Evolutionary conservation across 2,888 invertebrate species (phyloP).

Genomic region (Subacronicta megacephala): DNA sequence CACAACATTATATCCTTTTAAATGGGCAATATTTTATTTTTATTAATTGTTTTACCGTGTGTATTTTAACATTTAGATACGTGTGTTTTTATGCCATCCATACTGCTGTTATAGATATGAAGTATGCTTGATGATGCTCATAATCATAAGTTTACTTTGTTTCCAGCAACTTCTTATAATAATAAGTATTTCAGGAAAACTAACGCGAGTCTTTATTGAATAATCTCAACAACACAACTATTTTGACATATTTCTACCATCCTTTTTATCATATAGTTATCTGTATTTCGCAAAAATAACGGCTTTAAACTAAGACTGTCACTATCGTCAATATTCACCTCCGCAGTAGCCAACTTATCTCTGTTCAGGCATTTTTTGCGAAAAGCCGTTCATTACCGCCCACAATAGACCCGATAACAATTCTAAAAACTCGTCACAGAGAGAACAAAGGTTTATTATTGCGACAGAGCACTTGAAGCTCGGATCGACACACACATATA

Average conservation of each 20-base stretch:
- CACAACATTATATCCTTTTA: constrained; percentile 15
- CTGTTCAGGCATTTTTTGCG: constrained; percentile 70
- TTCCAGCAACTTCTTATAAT: too few species aligned
- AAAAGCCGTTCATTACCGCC: constrained; percentile 76
- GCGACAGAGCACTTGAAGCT: constrained; percentile 62
- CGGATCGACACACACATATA: constrained; percentile 45
- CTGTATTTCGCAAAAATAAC: constrained; percentile 3
- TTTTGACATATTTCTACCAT: too few species aligned
- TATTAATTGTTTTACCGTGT: constrained; percentile 1
- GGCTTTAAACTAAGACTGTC: constrained; percentile 20
- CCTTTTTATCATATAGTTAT: too few species aligned
- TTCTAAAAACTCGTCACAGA: constrained; percentile 77
- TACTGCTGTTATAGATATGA: not conserved
- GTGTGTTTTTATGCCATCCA: not conserved
- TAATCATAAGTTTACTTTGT: too few species aligned
- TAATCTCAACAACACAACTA: not conserved
- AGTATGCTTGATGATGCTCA: too few species aligned
- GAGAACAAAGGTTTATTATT: constrained; percentile 70
- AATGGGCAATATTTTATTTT: constrained; percentile 15
- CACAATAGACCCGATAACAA: constrained; percentile 80
- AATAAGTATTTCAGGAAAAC: too few species aligned
- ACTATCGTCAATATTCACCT: constrained; percentile 64
- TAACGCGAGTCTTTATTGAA: too few species aligned
- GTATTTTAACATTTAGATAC: not conserved
- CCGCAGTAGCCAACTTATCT: constrained; percentile 55